Evolutionary conservation across 2,797 vertebrate species (phyloP).

Genomic region (Sparidentex hasta): DNA sequence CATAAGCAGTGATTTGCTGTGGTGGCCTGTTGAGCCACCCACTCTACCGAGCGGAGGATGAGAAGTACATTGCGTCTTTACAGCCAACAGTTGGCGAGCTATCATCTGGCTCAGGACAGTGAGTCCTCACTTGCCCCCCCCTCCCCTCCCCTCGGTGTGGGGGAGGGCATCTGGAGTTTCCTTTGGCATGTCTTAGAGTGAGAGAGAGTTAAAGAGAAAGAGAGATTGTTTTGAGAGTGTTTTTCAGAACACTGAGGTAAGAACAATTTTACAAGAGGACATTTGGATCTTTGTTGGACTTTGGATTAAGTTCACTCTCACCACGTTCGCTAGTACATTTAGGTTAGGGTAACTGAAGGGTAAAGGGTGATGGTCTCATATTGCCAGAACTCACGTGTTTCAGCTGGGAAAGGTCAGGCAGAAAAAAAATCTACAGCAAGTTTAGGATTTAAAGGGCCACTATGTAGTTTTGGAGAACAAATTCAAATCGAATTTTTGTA

Average conservation of each 20-base stretch:
- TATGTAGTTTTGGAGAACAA: too few relatives aligned
- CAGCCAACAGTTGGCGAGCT: conserved; percentile 76
- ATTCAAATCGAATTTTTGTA: too few relatives aligned
- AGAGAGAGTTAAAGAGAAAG: conserved; percentile 22
- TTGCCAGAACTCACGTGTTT: neutral
- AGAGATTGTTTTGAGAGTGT: conserved; percentile 26
- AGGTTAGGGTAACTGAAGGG: neutral
- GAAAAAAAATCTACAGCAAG: neutral
- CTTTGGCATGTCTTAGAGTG: conserved; percentile 54
- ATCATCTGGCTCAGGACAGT: conserved; percentile 73
- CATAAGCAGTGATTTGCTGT: conserved; percentile 16
- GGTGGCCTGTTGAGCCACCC: conserved; percentile 51
- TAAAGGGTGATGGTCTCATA: conserved; percentile 15
- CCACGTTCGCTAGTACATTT: neutral
- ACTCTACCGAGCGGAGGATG: conserved; percentile 65
- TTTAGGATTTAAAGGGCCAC: neutral
- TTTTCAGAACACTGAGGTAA: conserved; percentile 26
- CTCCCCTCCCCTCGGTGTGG: neutral
- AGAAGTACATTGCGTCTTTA: conserved; percentile 75
- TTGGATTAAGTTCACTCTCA: neutral
- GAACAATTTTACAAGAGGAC: conserved; percentile 8
- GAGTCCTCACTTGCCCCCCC: conserved; percentile 54
- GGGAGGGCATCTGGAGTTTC: conserved; percentile 69
- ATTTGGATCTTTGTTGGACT: conserved; percentile 12
- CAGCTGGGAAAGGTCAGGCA: neutral